Evolutionary conservation across 2,888 invertebrate species (phyloP), one percentile per base, ranked within the genome.

Genomic region (Metellina segmentata): DNA sequence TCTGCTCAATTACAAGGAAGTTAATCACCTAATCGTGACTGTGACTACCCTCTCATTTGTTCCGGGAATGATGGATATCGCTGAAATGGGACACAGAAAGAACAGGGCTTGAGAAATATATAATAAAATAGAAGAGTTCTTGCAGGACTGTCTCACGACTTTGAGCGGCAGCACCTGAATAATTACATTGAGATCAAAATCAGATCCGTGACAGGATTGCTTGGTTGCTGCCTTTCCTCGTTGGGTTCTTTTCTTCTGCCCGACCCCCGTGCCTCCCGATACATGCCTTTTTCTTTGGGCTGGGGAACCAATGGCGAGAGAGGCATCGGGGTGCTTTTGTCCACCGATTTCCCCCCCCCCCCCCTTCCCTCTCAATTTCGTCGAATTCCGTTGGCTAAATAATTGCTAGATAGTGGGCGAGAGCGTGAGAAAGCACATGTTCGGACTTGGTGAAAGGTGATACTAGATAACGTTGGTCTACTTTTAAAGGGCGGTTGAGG

Each of bases 1-100:
- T 71, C 34, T 53, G 20, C 71, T 49, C 88, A 88, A 88, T 88
- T 88, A 88, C 88, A 88, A 81, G 53, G 88, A 81, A 88, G 88
- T 81, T 88, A 88, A 88, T 88, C 88, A 74, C 61, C 81, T 16
- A 61, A 75, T 81, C 88, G 88, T 88, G 88, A 88, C 88, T 61
- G 6, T 1, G 51, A 20, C 74, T 81, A 74, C 88, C 79, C 79
- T 53, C 81, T 72, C n/a, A 75, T 75, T 74, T 85, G n/a, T n/a
- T 52, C 72, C 52, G 83, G n/a, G 52, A 61, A 85, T 87, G 87
- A 87, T 87, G 87, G 71, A 87, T 87, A 87, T 87, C 87, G 71
- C 49, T n/a, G 72, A 87, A 87, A 87, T 85, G 77, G 77, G 75
- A 75, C 52, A 53, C 16, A 74, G 52, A 0, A 16, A n/a, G 69